Percentiles rank a stretch among this genome's conserved stretches.
These are phyloP conservation scores for Limonius californicus DNA, from an alignment of 1,140 invertebrate genomes.

Conservation along the genomic window DNA sequence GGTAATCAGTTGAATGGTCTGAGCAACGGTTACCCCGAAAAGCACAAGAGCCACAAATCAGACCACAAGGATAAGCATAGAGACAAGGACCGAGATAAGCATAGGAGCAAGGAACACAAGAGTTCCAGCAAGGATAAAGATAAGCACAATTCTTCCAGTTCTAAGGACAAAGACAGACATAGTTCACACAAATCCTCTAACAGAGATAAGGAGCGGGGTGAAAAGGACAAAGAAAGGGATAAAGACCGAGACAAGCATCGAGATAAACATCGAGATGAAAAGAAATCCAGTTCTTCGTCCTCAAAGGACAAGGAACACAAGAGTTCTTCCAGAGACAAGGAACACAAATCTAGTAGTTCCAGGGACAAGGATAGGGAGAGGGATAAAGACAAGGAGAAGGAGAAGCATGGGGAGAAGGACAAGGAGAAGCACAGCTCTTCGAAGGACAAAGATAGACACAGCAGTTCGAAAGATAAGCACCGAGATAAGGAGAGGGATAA, in stretches of 20 bases:
- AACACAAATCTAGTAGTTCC: conserved; percentile 49
- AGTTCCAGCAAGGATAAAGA: conserved; percentile 49
- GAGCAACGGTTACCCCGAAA: conserved; percentile 64
- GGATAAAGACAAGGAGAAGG: conserved; percentile 50
- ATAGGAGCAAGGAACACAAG: conserved; percentile 61
- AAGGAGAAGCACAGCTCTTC: conserved; percentile 45
- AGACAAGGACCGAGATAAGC: conserved; percentile 54
- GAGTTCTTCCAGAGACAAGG: conserved; percentile 47
- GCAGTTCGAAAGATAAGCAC: conserved; percentile 49
- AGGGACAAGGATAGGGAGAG: conserved; percentile 39
- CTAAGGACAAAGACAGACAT: conserved; percentile 41
- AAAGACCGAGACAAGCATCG: conserved; percentile 48
- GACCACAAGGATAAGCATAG: conserved; percentile 66
- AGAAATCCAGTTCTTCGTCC: conserved; percentile 40
- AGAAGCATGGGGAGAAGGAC: conserved; percentile 47
- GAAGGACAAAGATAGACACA: conserved; percentile 41
- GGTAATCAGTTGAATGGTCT: conserved; percentile 64
- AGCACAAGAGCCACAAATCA: conserved; percentile 65
- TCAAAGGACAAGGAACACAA: conserved; percentile 48
- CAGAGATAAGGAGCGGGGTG: conserved; percentile 48
- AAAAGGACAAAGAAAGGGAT: conserved; percentile 47
- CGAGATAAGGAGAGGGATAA: conserved; percentile 47
- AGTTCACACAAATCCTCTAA: conserved; percentile 61
- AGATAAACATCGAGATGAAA: conserved; percentile 42
- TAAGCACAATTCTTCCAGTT: conserved; percentile 34